Evolutionary conservation across 2,797 vertebrate species (phyloP).

Genomic region (Neosilurus mollespiculum): DNA sequence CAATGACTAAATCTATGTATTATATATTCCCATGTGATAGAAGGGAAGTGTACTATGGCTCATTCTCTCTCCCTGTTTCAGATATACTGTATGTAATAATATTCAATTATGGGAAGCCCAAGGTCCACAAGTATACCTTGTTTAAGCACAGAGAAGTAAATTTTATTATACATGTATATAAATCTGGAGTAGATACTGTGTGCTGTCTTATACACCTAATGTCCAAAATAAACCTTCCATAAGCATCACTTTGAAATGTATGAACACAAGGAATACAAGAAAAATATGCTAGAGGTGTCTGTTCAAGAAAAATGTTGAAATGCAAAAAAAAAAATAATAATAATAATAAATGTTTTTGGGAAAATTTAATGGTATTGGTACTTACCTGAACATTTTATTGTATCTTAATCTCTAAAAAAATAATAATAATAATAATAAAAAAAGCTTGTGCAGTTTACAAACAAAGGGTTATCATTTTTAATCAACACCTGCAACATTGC

Average conservation of each 20-base stretch:
- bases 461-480: slow-evolving; percentile 52
- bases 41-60: neutral
- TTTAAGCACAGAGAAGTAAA: neutral
- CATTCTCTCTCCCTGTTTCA: neutral
- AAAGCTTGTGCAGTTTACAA: slow-evolving; percentile 47
- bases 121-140: neutral
- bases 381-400: slow-evolving; percentile 37
- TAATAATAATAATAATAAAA: neutral
- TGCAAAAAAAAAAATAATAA: neutral
- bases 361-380: slow-evolving; percentile 21
- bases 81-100: neutral
- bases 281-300: neutral
- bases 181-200: neutral
- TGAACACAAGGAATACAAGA: too few relatives aligned
- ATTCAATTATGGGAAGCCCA: neutral
- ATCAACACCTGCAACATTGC: slow-evolving; percentile 50
- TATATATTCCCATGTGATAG: neutral
- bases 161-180: too few relatives aligned
- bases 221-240: neutral
- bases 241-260: neutral
- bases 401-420: slow-evolving; percentile 60
- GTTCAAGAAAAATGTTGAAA: neutral
- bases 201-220: neutral
- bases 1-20: too few relatives aligned
- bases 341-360: neutral